Evolutionary conservation across 2,113 vertebrate genomes (phyloP).

Genomic region (Thamnophis sirtalis): DNA sequence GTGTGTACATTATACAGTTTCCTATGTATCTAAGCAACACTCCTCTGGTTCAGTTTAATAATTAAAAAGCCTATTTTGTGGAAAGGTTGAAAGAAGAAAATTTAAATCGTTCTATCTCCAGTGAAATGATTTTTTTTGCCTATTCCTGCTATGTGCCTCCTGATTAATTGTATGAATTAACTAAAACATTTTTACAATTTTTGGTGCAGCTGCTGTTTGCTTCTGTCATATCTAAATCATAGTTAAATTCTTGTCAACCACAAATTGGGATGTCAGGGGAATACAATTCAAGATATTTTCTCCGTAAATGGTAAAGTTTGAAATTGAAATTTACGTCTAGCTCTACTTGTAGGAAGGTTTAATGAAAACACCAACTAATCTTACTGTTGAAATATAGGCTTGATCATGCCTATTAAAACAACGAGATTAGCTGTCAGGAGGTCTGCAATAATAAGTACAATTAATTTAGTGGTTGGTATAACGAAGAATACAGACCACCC

Average conservation of each 20-base stretch:
- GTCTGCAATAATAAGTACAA: slow-evolving; percentile 3
- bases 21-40: neutral
- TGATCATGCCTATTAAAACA: slow-evolving; percentile 5
- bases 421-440: slow-evolving; percentile 8
- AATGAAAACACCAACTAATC: slow-evolving; percentile 6
- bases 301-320: neutral
- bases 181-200: neutral
- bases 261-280: neutral
- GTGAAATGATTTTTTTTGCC: neutral
- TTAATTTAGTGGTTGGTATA: slow-evolving; percentile 9
- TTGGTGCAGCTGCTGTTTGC: neutral
- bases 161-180: neutral
- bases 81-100: neutral
- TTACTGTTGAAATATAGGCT: neutral
- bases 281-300: neutral
- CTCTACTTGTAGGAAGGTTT: neutral
- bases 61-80: neutral
- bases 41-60: neutral
- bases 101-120: neutral
- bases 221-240: neutral
- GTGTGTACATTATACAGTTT: neutral
- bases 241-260: neutral
- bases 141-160: neutral
- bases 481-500: neutral
- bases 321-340: slow-evolving; percentile 2